These are phyloP conservation scores for Congeria kusceri DNA, from an alignment of 2,888 invertebrate species.

Conservation along the genomic window DNA sequence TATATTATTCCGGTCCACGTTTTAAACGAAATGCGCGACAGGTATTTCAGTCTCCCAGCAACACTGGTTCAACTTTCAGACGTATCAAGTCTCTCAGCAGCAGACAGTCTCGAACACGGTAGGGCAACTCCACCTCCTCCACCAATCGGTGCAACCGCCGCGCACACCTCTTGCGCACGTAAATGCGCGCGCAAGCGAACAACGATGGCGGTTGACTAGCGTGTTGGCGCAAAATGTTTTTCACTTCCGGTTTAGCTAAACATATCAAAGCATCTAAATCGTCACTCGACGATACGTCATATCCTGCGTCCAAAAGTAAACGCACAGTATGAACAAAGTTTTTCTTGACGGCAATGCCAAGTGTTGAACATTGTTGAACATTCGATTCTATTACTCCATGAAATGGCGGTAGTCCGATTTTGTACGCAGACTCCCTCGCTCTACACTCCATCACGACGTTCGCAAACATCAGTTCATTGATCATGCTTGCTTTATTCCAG, in stretches of 20 bases:
- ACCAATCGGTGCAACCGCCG: constrained; percentile 39
- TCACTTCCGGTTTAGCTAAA: constrained; percentile 29
- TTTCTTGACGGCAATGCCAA: constrained; percentile 47
- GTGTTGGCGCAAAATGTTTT: constrained; percentile 29
- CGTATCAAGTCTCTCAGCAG: constrained; percentile 56
- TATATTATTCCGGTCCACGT: too few relatives aligned
- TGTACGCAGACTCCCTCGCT: constrained; percentile 54
- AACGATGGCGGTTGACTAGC: constrained; percentile 39
- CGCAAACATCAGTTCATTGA: constrained; percentile 59
- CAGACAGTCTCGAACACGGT: constrained; percentile 46
- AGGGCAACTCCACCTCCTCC: constrained; percentile 41
- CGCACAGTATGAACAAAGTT: constrained; percentile 37
- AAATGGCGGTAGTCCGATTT: constrained; percentile 51
- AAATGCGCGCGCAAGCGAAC: constrained; percentile 36
- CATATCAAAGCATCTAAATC: constrained; percentile 44
- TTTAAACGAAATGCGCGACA: too few relatives aligned
- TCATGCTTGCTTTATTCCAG: constrained; percentile 63
- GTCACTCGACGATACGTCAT: constrained; percentile 26
- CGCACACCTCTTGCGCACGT: constrained; percentile 35
- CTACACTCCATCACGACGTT: constrained; percentile 52
- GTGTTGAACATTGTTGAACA: constrained; percentile 31
- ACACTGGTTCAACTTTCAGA: constrained; percentile 47
- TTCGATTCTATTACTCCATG: constrained; percentile 12
- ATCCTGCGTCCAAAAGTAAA: constrained; percentile 54
- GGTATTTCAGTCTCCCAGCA: too few relatives aligned